phyloP scores from a whole-genome alignment of 2,113 vertebrate species.

The Todiramphus chloris region DNA sequence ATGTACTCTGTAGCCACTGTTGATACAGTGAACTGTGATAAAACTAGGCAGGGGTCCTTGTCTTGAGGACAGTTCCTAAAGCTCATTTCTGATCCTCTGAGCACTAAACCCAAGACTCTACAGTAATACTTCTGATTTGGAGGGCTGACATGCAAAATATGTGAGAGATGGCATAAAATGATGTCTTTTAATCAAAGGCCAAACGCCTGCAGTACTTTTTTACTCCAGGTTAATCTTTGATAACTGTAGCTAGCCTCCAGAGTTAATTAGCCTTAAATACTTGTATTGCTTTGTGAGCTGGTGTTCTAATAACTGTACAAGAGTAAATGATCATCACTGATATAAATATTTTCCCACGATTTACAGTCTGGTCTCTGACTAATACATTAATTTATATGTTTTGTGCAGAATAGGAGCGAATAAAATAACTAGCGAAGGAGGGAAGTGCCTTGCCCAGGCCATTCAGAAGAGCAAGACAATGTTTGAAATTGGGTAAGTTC shows the following conservation, averaged over 20 bases:
- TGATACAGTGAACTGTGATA: background rate
- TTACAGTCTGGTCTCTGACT: background rate
- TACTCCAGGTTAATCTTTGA: background rate
- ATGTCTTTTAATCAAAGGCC: background rate
- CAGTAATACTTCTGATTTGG: background rate
- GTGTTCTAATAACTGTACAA: background rate
- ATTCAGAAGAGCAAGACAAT: slow-evolving; percentile 88
- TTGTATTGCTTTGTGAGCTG: background rate
- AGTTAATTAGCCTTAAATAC: background rate
- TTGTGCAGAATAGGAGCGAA: slow-evolving; percentile 87
- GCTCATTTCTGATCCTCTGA: background rate
- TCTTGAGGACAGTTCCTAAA: background rate
- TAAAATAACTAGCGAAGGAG: slow-evolving; percentile 86
- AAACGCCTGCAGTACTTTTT: background rate
- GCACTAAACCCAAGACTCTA: background rate
- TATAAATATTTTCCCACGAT: background rate
- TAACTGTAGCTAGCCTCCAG: background rate
- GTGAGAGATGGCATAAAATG: background rate
- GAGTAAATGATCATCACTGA: background rate
- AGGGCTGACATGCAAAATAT: background rate
- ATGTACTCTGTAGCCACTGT: background rate
- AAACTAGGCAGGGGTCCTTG: background rate
- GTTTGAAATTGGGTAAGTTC: slow-evolving; percentile 88
- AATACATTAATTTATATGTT: background rate
- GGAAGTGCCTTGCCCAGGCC: slow-evolving; percentile 81